A percentile compares a stretch with the other conserved stretches of the same genome.
Conservation (phyloP, 2,888 invertebrate genomes). For the Caradrina kadenii region DNA sequence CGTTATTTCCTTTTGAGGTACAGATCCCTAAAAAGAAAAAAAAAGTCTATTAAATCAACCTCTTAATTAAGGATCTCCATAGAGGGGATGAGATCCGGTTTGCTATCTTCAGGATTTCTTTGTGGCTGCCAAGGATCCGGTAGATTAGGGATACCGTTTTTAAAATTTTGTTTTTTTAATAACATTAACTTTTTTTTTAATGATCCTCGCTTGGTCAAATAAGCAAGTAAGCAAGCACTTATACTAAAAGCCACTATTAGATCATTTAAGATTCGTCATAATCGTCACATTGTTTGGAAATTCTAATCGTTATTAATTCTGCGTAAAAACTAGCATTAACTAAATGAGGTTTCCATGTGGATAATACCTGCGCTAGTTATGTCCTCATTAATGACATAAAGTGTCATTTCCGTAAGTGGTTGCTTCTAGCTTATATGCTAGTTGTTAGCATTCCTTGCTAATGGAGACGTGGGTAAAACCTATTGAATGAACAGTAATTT, state of each 20-base stretch:
- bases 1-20: too few relatives aligned
- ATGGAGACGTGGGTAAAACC: constrained; percentile 33
- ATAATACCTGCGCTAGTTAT: constrained; percentile 24
- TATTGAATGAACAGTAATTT: constrained; percentile 22
- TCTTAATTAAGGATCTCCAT: too few relatives aligned
- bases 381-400: constrained; percentile 23
- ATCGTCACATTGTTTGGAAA: constrained; percentile 1
- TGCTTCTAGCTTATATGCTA: constrained; percentile 16
- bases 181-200: too few relatives aligned
- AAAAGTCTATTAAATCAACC: too few relatives aligned
- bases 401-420: constrained; percentile 31
- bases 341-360: constrained; percentile 28
- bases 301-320: constrained; percentile 8
- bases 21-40: too few relatives aligned
- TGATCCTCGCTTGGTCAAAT: neutral
- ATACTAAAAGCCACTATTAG: neutral
- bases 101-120: too few relatives aligned
- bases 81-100: too few relatives aligned
- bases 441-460: constrained; percentile 40
- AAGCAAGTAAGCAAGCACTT: constrained; percentile 9
- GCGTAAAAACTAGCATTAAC: constrained; percentile 12
- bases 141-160: too few relatives aligned
- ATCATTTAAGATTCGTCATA: constrained; percentile 5
- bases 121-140: too few relatives aligned
- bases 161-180: too few relatives aligned